Evolutionary conservation across 2,797 vertebrate genomes (phyloP).

Genomic region (Oceanodroma leucorhoa): DNA sequence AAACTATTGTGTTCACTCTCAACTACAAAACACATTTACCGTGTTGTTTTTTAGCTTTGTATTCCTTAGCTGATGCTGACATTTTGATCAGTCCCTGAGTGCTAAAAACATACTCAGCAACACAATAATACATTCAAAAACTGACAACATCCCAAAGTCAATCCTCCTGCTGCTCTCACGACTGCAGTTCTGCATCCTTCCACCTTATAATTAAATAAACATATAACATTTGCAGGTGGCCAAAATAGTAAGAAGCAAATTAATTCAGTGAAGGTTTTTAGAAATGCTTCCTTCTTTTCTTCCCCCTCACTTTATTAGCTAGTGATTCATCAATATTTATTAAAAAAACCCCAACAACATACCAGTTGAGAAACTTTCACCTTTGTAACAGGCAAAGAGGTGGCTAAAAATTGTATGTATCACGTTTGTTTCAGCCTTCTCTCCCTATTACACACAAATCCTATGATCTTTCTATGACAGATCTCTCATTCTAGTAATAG

Average conservation of each 20-base stretch:
- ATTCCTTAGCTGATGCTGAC: background rate
- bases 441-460: background rate
- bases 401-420: background rate
- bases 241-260: background rate
- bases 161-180: background rate
- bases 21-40: background rate
- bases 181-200: background rate
- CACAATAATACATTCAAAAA: background rate
- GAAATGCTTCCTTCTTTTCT: background rate
- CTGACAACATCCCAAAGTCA: background rate
- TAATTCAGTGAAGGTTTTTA: background rate
- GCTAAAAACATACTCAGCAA: background rate
- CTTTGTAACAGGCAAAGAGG: background rate
- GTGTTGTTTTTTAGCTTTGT: background rate
- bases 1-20: background rate
- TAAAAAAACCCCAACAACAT: background rate
- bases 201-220: background rate
- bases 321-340: background rate
- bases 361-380: background rate
- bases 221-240: background rate
- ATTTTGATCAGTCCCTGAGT: background rate
- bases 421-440: background rate
- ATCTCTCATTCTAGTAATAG: background rate
- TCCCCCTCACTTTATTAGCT: background rate
- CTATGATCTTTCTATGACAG: background rate